Conservation (phyloP, 2,113 vertebrate species). For the Morone saxatilis region DNA sequence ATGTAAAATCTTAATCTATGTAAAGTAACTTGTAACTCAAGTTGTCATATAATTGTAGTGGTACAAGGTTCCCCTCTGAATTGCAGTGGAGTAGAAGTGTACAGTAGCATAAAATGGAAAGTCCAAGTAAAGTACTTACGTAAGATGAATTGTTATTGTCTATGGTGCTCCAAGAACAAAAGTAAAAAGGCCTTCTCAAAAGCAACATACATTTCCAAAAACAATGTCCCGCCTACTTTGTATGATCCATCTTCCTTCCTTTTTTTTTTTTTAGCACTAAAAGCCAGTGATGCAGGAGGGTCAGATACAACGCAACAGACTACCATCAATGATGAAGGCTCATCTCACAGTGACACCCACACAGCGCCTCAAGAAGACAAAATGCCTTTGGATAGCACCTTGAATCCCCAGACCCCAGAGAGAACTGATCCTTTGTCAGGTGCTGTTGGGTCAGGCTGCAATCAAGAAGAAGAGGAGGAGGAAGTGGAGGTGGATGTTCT, state of each 20-base stretch:
- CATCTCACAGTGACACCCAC: neutral
- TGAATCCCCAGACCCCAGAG: neutral
- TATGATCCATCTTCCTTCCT: neutral
- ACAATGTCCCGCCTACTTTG: neutral
- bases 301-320: accelerated
- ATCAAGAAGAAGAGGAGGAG: slow-evolving; percentile 16
- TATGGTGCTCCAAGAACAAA: neutral
- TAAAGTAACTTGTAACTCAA: too few relatives aligned
- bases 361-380: neutral
- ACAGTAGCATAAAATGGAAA: too few relatives aligned
- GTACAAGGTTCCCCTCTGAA: too few relatives aligned
- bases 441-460: neutral
- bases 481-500: slow-evolving; percentile 78
- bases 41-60: too few relatives aligned
- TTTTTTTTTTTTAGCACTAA: neutral
- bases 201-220: neutral
- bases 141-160: neutral
- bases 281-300: neutral
- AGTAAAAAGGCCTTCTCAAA: too few relatives aligned
- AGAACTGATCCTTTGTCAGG: neutral
- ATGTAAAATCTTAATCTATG: too few relatives aligned
- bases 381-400: neutral
- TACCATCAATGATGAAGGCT: neutral
- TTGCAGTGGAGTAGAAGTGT: too few relatives aligned
- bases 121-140: too few relatives aligned